phyloP scores from a whole-genome alignment of 2,113 vertebrate species.

The Aix galericulata region DNA sequence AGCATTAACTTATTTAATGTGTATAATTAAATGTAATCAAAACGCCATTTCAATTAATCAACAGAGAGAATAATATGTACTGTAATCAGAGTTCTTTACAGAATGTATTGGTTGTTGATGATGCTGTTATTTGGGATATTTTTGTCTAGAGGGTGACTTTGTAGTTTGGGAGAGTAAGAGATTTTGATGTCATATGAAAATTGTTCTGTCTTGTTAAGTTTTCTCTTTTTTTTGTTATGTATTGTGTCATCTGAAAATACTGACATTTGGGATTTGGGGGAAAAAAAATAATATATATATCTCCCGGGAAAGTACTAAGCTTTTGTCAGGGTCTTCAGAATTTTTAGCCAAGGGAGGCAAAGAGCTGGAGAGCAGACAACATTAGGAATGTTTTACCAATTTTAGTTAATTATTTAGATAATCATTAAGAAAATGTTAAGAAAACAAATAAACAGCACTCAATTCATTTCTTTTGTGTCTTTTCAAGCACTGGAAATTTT shows the following conservation, averaged over 20 bases:
- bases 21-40: neutral
- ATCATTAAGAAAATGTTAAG: neutral
- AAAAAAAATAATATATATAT: neutral
- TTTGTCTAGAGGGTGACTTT: neutral
- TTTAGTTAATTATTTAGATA: neutral
- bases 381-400: neutral
- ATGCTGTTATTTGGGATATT: neutral
- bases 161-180: neutral
- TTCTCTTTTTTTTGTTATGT: neutral
- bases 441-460: neutral
- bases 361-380: neutral
- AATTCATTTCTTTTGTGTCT: neutral
- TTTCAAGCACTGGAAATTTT: neutral
- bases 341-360: neutral
- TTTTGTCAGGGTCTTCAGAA: neutral
- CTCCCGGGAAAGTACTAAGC: neutral
- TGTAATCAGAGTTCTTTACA: neutral
- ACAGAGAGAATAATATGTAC: neutral
- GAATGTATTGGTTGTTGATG: neutral
- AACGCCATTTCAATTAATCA: constrained; percentile 7
- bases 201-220: fast-evolving
- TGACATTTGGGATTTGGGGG: neutral
- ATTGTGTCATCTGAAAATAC: neutral
- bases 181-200: neutral
- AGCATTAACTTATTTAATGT: neutral